Conservation (phyloP, 1,140 invertebrate genomes). For the Drosophila paulistorum region DNA sequence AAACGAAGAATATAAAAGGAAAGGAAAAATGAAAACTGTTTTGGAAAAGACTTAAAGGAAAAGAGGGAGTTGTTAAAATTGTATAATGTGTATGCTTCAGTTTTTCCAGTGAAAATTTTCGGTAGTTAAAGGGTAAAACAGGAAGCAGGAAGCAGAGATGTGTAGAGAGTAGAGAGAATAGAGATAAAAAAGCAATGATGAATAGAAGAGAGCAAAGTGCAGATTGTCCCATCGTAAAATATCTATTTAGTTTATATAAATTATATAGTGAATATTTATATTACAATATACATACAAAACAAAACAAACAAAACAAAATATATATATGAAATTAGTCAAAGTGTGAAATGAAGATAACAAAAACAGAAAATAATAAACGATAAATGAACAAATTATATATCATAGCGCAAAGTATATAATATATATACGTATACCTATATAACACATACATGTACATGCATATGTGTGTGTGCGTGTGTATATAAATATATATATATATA, state of each 20-base stretch:
- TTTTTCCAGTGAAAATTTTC: not conserved
- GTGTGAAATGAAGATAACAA: conserved; percentile 58
- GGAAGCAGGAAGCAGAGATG: too few relatives aligned
- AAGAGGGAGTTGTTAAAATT: conserved; percentile 55
- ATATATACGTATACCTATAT: conserved; percentile 44
- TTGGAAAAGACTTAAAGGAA: conserved; percentile 5
- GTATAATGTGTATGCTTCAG: conserved; percentile 63
- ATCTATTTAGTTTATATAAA: conserved; percentile 77
- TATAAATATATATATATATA: conserved; percentile 27
- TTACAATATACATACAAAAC: conserved; percentile 38
- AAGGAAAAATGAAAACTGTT: conserved; percentile 57
- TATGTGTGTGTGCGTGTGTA: not conserved
- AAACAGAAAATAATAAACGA: conserved; percentile 30
- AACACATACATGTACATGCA: not conserved
- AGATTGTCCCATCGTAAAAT: conserved; percentile 78
- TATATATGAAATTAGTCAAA: conserved; percentile 44
- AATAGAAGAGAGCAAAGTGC: conserved; percentile 50
- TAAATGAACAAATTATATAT: conserved; percentile 52
- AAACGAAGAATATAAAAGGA: conserved; percentile 7
- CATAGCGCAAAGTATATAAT: conserved; percentile 60
- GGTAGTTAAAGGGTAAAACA: conserved; percentile 26
- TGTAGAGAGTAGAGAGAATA: conserved; percentile 31
- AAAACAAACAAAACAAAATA: conserved; percentile 51
- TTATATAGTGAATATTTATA: conserved; percentile 55
- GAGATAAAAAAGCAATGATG: conserved; percentile 54